phyloP scores from a whole-genome alignment of 2,113 vertebrate genomes.

The Stictonetta naevosa region DNA sequence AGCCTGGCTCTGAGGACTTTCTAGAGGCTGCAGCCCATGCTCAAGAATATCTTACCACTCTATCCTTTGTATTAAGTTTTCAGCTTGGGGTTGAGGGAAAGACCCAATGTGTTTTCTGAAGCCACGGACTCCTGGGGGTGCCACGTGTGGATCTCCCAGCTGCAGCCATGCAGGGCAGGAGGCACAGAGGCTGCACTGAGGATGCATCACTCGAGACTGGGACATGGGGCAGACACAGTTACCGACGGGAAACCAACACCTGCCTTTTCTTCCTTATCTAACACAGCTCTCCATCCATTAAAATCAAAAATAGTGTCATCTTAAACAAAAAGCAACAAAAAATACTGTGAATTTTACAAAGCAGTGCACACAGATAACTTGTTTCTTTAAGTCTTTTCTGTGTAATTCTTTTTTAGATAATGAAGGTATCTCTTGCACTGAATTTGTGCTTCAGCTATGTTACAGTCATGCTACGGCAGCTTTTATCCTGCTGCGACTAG shows the following conservation, averaged over 20 bases:
- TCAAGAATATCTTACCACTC: not conserved
- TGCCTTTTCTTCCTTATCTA: not conserved
- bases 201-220: no score
- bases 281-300: not conserved
- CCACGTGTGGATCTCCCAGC: not conserved
- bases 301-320: not conserved
- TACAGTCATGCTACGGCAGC: not conserved
- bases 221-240: rapidly evolving
- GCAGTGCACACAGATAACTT: not conserved
- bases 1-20: not conserved
- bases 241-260: not conserved
- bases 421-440: slow-evolving; percentile 37
- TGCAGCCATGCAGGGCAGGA: no score
- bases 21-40: not conserved
- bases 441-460: slow-evolving; percentile 46
- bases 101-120: not conserved
- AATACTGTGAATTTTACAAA: slow-evolving; percentile 35
- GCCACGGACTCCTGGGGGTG: not conserved
- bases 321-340: not conserved
- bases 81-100: not conserved
- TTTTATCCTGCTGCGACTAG: slow-evolving; percentile 1
- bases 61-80: not conserved
- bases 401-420: slow-evolving; percentile 37
- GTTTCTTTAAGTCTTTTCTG: slow-evolving; percentile 49
- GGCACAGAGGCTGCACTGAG: rapidly evolving